Base-by-base conservation (phyloP, 2,797 vertebrate genomes). In the Microctenopoma steveboyesi region DNA sequence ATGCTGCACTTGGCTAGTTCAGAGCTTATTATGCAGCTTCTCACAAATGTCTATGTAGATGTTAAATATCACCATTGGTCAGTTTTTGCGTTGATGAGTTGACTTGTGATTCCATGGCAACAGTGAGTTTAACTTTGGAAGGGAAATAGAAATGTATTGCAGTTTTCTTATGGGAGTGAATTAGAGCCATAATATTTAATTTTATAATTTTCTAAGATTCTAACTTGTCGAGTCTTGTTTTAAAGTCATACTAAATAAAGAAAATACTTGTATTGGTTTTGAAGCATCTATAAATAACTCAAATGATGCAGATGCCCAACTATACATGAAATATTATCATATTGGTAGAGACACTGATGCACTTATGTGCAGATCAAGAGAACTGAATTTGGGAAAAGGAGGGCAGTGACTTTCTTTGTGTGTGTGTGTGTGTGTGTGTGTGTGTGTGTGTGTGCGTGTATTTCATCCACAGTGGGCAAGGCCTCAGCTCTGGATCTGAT, bases 401-500 rank as follows among this genome's bases (percentile, higher is more conserved):
- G 35, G 51, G 27, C 4, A 11, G 46, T 4, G 6, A 7, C 5
- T 42, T 14, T 10, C 12, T 22, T 18, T 56, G 64, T 50, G 49
- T 49, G 66, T 57, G 46, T 74, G 54, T 45, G 33, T 39, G 56
- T 55, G 54, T 52, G 43, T 61, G 57, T 45, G 64, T 37, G 18
- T n/a, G 54, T 46, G 60, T 60, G 55, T 25, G 50, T 51, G 55
- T 27, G 57, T 22, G 47, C 25, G 47, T 51, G 48, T 14, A 15
- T 72, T 76, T 81, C 47, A 72, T 79, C 76, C 76, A 84, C 69
- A 46, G 53, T 75, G 77, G 79, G 77, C 74, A 82, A 75, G 74
- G 60, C 79, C 72, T 78, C 63, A 63, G 77, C 81, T 88, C 89
- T 92, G 91, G 74, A 89, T 91, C 80, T 90, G 87, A 91, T 92